Evolutionary conservation across 2,797 vertebrate species (phyloP).

Genomic region (Malurus splendens): DNA sequence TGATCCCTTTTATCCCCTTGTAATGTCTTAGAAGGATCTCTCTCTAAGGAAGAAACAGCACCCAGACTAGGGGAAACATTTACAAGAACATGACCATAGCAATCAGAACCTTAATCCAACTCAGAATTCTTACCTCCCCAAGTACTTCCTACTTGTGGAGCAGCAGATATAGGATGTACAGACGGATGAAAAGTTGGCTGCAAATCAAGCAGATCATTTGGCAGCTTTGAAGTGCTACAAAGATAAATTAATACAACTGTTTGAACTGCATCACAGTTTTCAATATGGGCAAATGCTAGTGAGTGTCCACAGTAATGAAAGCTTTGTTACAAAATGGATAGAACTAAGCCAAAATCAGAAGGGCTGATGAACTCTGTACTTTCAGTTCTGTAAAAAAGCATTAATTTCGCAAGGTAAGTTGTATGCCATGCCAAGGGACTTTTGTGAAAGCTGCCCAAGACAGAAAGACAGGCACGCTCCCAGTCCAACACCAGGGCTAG

Average conservation of each 20-base stretch:
- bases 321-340: neutral
- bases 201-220: conserved; percentile 92
- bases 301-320: neutral
- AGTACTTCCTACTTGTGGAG: conserved; percentile 85
- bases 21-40: neutral
- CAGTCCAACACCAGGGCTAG: neutral
- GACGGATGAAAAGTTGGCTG: conserved; percentile 89
- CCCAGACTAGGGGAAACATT: neutral
- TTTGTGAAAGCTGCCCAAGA: neutral
- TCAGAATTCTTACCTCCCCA: conserved; percentile 86
- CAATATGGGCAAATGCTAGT: neutral
- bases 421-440: neutral
- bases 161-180: conserved; percentile 79
- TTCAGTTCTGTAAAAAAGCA: neutral
- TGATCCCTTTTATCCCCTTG: neutral
- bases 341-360: neutral
- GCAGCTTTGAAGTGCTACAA: conserved; percentile 86
- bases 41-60: neutral
- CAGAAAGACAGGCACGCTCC: neutral
- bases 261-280: conserved; percentile 1
- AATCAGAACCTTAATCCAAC: neutral
- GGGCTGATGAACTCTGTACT: neutral
- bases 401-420: neutral
- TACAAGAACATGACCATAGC: neutral
- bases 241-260: conserved; percentile 55